Evolutionary conservation across 1,140 invertebrate species (phyloP).

Genomic region (Kradibia gibbosae): DNA sequence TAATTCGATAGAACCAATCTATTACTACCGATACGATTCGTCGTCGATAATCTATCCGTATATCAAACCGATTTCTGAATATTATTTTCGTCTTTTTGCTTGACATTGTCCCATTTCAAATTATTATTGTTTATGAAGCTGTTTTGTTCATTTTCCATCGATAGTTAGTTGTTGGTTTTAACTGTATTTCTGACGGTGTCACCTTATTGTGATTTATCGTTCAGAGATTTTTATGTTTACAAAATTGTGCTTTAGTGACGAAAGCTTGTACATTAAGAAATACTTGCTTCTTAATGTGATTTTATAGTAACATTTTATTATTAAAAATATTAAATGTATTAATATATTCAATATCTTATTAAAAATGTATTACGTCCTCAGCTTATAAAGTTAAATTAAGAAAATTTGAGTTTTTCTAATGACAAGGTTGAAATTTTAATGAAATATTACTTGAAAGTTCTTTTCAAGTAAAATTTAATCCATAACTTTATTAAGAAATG

Average conservation of each 20-base stretch:
- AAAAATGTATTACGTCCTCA: neutral
- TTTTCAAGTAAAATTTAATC: neutral
- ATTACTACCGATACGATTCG: neutral
- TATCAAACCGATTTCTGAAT: neutral
- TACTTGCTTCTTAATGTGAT: too few relatives aligned
- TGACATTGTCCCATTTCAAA: constrained; percentile 29
- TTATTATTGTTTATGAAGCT: constrained; percentile 17
- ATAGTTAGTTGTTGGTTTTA: constrained; percentile 6
- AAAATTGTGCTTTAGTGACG: constrained; percentile 2
- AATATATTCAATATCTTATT: neutral
- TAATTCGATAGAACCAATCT: constrained; percentile 15
- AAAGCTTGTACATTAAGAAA: too few relatives aligned
- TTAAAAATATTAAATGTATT: neutral
- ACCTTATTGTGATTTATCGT: neutral
- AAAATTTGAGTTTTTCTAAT: neutral
- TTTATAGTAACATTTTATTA: neutral
- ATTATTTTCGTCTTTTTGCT: neutral
- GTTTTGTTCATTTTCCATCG: neutral
- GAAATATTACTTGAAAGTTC: neutral
- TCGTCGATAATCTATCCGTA: constrained; percentile 6
- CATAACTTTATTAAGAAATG: neutral
- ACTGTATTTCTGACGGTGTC: constrained; percentile 2
- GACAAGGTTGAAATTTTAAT: neutral
- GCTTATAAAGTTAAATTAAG: neutral
- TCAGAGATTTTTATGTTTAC: neutral